phyloP scores from a whole-genome alignment of 2,113 vertebrate species.

The Leucopternis melanops region DNA sequence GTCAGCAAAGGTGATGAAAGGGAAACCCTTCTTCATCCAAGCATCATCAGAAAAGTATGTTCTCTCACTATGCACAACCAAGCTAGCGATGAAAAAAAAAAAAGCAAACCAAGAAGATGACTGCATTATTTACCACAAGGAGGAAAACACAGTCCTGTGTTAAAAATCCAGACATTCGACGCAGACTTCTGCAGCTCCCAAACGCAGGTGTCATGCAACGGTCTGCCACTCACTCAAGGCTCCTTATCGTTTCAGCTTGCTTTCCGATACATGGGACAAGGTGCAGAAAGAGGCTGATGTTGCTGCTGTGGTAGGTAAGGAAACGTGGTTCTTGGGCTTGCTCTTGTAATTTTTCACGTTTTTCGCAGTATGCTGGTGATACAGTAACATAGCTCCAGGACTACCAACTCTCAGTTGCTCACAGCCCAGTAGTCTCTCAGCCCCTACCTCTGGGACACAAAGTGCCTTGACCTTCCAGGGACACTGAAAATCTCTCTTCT shows the following conservation, averaged over 20 bases:
- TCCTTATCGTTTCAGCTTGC: neutral
- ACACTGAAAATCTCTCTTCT: neutral
- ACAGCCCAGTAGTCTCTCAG: neutral
- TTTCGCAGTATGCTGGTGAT: neutral
- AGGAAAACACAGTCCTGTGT: neutral
- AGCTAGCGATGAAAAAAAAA: neutral
- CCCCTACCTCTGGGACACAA: neutral
- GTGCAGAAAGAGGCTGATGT: neutral
- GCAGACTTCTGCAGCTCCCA: neutral
- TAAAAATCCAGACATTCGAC: neutral
- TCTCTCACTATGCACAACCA: neutral
- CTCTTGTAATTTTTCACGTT: neutral
- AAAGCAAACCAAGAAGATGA: neutral
- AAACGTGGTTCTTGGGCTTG: neutral
- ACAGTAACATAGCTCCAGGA: neutral
- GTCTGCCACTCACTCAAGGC: neutral
- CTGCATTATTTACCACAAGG: neutral
- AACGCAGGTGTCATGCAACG: neutral
- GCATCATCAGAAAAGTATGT: neutral
- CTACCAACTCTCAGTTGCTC: neutral
- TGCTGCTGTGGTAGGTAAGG: neutral
- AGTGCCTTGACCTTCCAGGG: rapidly evolving
- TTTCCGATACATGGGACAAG: neutral
- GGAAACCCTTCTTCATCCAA: neutral
- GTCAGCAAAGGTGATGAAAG: neutral